phyloP scores from a whole-genome alignment of 1,140 invertebrate species.

The Eriosoma lanigerum region DNA sequence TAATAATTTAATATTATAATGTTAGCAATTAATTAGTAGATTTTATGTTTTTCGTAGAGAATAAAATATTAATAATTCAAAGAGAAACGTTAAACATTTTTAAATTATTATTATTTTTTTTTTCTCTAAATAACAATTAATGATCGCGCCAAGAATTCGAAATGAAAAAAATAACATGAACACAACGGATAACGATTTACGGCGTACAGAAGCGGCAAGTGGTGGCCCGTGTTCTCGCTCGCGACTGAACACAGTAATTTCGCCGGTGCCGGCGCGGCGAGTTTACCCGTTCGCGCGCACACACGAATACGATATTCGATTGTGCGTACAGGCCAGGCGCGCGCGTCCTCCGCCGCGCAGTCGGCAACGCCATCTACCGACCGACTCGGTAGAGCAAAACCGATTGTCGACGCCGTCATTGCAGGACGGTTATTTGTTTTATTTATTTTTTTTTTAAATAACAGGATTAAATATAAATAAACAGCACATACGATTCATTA shows the following conservation, averaged over 20 bases:
- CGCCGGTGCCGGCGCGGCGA: conserved; percentile 48
- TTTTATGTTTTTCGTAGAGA: no score
- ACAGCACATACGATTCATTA: no score
- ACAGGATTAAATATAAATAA: no score
- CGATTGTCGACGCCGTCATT: neutral
- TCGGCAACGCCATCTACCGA: conserved; percentile 5
- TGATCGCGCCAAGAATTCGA: neutral
- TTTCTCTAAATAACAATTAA: no score
- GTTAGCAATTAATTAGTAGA: no score
- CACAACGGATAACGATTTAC: conserved; percentile 11
- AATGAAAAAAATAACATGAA: neutral
- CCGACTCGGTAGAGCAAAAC: no score
- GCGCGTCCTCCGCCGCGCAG: neutral
- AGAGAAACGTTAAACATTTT: no score
- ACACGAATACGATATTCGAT: conserved; percentile 35
- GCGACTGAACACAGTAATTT: conserved; percentile 49
- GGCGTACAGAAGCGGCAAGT: conserved; percentile 34
- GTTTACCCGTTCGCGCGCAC: conserved; percentile 45
- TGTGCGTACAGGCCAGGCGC: conserved; percentile 13
- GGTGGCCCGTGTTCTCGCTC: conserved; percentile 47
- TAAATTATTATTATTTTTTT: no score
- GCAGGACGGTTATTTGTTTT: neutral
- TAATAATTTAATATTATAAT: no score
- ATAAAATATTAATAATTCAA: no score
- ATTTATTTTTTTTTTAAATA: neutral